These are phyloP conservation scores for Mesoclemmys tuberculata DNA, from an alignment of 2,113 vertebrate genomes.

Conservation along the genomic window DNA sequence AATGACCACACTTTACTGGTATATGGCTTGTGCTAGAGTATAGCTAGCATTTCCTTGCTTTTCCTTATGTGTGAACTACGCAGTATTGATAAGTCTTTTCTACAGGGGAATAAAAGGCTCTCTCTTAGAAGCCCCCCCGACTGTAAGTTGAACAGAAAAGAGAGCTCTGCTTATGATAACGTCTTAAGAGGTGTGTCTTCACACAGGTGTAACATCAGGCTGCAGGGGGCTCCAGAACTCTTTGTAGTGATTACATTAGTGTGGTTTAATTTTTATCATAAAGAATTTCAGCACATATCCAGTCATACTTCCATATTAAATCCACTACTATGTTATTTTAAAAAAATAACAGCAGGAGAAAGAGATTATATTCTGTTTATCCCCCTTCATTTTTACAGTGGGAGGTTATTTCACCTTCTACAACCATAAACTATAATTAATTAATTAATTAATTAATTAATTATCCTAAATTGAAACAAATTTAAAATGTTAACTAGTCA, in stretches of 20 bases:
- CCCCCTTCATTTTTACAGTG: slow-evolving; percentile 31
- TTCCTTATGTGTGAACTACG: neutral
- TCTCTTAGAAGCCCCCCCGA: neutral
- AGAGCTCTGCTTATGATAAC: neutral
- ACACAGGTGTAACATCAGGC: neutral
- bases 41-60: neutral
- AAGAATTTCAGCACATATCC: neutral
- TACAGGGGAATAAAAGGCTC: neutral
- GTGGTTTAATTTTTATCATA: slow-evolving; percentile 39
- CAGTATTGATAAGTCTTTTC: neutral
- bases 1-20: neutral
- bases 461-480: slow-evolving; percentile 57
- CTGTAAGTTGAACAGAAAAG: neutral
- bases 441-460: slow-evolving; percentile 37
- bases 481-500: slow-evolving; percentile 52
- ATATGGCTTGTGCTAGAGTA: neutral
- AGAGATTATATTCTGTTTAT: slow-evolving; percentile 10
- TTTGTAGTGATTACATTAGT: slow-evolving; percentile 23
- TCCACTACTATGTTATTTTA: neutral
- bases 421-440: slow-evolving; percentile 53
- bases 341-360: slow-evolving; percentile 22
- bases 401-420: slow-evolving; percentile 46
- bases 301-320: slow-evolving; percentile 19
- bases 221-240: slow-evolving; percentile 62
- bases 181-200: neutral